A percentile compares a stretch with the other conserved stretches of the same genome.
phyloP scores from a whole-genome alignment of 2,113 vertebrate species.

The Rhinoderma darwinii region DNA sequence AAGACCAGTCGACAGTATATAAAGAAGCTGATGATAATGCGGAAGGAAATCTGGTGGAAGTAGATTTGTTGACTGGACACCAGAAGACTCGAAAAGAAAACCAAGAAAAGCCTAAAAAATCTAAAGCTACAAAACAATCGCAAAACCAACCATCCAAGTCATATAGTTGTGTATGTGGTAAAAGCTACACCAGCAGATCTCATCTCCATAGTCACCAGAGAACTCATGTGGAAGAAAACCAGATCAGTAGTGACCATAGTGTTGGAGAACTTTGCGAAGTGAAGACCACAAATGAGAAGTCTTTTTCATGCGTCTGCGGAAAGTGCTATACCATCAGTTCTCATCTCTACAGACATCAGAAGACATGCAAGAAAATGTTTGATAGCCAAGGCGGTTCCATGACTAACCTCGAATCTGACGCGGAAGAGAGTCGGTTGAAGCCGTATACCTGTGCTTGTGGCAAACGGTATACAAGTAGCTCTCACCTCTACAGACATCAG shows the following conservation, averaged over 20 bases:
- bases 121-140: no score
- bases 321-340: not conserved
- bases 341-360: constrained; percentile 6
- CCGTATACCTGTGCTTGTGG: not conserved
- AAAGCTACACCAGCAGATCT: not conserved
- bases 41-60: not conserved
- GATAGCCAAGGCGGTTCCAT: not conserved
- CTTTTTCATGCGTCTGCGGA: not conserved
- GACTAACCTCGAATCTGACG: not conserved
- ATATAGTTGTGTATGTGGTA: not conserved
- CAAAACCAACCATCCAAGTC: not conserved
- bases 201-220: constrained; percentile 7
- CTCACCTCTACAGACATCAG: constrained; percentile 37
- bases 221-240: not conserved
- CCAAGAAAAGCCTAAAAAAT: not conserved
- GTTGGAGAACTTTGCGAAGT: not conserved
- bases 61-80: not conserved
- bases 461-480: constrained; percentile 8
- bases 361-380: not conserved
- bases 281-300: not conserved
- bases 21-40: not conserved
- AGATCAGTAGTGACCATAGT: no score
- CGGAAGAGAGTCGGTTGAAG: not conserved
- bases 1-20: not conserved
- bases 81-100: not conserved